A percentile compares a stretch with the other conserved stretches of the same genome.
Evolutionary conservation across 2,113 vertebrate genomes (phyloP).

Genomic region (Psilopsiagon aymara): DNA sequence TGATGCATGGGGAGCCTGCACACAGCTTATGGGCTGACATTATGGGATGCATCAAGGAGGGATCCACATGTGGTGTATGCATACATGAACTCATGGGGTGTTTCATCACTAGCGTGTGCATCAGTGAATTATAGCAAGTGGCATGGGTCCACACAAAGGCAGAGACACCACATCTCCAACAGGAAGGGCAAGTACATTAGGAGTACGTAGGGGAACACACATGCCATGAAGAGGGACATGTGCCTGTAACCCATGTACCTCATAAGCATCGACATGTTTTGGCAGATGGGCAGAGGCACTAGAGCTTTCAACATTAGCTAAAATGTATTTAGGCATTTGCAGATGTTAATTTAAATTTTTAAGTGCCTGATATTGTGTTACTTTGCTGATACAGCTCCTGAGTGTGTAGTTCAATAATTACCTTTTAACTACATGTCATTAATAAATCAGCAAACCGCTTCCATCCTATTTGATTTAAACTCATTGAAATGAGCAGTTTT

Average conservation of each 20-base stretch:
- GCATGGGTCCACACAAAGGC: not conserved
- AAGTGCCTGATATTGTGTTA: not conserved
- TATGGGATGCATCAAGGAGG: not conserved
- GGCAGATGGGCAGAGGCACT: no score
- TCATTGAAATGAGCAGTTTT: not conserved
- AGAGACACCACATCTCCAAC: not conserved
- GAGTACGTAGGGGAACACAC: not conserved
- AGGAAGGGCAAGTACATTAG: not conserved
- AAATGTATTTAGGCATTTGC: not conserved
- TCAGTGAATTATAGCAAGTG: not conserved
- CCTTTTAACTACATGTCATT: not conserved
- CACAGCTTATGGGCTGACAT: not conserved
- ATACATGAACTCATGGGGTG: not conserved
- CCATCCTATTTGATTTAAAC: not conserved
- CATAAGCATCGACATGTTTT: accelerated
- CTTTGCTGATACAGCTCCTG: not conserved
- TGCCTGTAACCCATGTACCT: not conserved
- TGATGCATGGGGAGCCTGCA: accelerated
- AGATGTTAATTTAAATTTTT: not conserved
- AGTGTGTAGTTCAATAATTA: not conserved
- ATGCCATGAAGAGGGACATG: accelerated
- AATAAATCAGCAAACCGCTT: not conserved
- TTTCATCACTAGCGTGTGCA: accelerated
- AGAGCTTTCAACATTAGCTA: not conserved
- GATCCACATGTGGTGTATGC: not conserved